These are phyloP conservation scores for Epirrhoe tristata DNA, from an alignment of 2,888 invertebrate species.

Conservation along the genomic window DNA sequence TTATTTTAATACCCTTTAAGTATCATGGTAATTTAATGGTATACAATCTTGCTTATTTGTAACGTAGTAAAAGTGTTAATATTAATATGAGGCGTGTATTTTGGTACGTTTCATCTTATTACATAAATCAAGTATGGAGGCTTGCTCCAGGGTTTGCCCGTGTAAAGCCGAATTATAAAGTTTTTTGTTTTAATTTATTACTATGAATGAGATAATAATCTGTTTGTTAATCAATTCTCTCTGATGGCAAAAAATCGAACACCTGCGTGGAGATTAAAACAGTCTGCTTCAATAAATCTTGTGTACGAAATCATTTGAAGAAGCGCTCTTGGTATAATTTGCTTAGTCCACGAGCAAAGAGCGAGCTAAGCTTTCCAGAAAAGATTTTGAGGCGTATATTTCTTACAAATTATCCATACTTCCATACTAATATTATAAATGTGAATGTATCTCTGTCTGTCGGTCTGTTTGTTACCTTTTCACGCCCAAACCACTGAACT, in stretches of 20 bases:
- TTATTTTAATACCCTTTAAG: conserved; percentile 27
- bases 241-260: conserved; percentile 38
- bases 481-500: no score
- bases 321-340: no score
- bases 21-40: conserved; percentile 7
- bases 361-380: no score
- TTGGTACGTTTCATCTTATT: not conserved
- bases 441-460: no score
- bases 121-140: no score
- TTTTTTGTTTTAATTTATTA: conserved; percentile 16
- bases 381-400: no score
- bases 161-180: not conserved
- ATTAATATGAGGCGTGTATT: not conserved
- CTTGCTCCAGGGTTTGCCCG: no score
- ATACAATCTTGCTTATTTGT: conserved; percentile 2
- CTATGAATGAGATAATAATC: conserved; percentile 11
- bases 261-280: conserved; percentile 34
- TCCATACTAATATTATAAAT: no score
- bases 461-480: no score
- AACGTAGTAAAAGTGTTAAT: not conserved
- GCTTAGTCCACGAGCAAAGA: no score
- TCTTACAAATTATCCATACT: no score
- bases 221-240: conserved; percentile 18
- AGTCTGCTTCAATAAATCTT: not conserved
- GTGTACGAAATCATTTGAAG: not conserved